Percentiles rank a stretch among this genome's conserved stretches.
Conservation (phyloP, 2,113 vertebrate species). For the Pygoscelis adeliae region DNA sequence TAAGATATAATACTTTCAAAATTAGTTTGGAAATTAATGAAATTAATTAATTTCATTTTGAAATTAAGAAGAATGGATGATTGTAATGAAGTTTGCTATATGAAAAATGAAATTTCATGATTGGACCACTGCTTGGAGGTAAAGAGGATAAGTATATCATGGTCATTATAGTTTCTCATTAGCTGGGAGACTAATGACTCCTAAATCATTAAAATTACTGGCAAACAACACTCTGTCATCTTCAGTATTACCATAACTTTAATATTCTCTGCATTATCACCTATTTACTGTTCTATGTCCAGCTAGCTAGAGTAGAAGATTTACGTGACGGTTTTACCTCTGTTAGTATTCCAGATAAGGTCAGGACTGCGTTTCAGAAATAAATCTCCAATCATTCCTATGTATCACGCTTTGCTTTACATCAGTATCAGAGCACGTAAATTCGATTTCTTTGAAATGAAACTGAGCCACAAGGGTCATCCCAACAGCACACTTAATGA, state of each 20-base stretch:
- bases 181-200: not conserved
- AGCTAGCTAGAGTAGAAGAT: not conserved
- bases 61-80: not conserved
- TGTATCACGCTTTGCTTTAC: not conserved
- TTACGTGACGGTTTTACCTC: not conserved
- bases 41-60: not conserved
- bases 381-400: not conserved
- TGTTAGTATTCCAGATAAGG: not conserved
- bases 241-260: not conserved
- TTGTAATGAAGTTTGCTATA: not conserved
- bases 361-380: not conserved
- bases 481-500: accelerated
- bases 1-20: not conserved
- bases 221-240: not conserved
- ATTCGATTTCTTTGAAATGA: not conserved
- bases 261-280: not conserved
- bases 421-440: not conserved
- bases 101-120: not conserved
- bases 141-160: not conserved
- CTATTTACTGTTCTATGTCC: not conserved
- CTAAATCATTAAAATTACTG: not conserved
- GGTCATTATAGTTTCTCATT: not conserved
- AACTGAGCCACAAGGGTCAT: not conserved
- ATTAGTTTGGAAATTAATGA: not conserved
- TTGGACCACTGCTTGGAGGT: not conserved